phyloP scores from a whole-genome alignment of 2,113 vertebrate genomes.

The Erythrocercus mccallii region DNA sequence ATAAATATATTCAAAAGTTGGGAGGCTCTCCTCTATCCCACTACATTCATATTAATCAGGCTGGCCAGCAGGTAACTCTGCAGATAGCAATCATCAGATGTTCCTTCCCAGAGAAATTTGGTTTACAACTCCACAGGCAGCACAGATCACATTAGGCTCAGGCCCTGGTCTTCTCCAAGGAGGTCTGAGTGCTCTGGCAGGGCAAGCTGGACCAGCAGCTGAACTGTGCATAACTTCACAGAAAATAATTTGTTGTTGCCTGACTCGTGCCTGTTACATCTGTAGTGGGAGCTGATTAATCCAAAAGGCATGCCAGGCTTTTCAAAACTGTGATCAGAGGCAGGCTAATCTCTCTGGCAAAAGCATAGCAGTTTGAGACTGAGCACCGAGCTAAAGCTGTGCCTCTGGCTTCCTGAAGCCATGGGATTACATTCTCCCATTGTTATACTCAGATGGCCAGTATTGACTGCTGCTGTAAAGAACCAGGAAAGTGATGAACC shows the following conservation, averaged over 20 bases:
- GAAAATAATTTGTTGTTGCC: neutral
- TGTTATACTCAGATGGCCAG: neutral
- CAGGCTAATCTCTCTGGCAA: neutral
- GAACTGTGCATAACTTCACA: neutral
- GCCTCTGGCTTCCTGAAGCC: neutral
- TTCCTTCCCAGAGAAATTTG: conserved; percentile 10
- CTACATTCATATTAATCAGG: conserved; percentile 49
- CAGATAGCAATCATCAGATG: conserved; percentile 17
- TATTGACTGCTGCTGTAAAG: neutral
- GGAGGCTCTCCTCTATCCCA: neutral
- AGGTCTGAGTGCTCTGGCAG: neutral
- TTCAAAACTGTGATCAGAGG: neutral
- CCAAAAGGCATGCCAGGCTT: neutral
- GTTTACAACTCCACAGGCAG: neutral
- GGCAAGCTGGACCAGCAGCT: neutral
- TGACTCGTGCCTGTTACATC: neutral
- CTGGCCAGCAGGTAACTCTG: neutral
- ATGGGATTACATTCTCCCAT: neutral
- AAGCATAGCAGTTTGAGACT: neutral
- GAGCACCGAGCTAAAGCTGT: neutral
- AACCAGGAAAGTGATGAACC: neutral
- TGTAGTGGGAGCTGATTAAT: neutral
- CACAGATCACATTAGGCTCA: neutral
- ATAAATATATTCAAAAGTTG: conserved; percentile 40
- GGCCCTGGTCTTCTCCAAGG: neutral